Conservation (phyloP, 2,797 vertebrate genomes). For the Sebastiscus albofasciatus region DNA sequence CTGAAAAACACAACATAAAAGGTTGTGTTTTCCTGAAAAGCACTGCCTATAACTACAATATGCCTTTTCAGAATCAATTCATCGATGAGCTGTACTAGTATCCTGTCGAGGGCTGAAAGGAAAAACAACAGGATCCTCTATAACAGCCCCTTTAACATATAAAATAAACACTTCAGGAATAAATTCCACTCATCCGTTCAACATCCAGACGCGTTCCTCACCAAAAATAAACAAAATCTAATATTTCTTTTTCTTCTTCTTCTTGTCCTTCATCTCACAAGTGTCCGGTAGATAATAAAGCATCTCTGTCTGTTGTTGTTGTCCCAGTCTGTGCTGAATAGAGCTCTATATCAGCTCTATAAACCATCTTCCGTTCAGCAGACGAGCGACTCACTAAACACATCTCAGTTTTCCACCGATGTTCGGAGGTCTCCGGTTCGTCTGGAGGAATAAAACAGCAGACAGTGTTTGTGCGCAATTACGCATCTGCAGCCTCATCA, state of each 20-base stretch:
- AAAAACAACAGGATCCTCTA: conserved; percentile 15
- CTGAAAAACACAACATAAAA: background rate
- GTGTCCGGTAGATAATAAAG: conserved; percentile 21
- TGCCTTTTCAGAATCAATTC: conserved; percentile 58
- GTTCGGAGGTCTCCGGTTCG: conserved; percentile 43
- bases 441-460: conserved; percentile 23
- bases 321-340: background rate
- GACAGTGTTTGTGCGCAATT: conserved; percentile 23
- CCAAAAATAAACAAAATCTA: conserved; percentile 19
- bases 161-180: background rate
- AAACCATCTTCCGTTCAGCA: conserved; percentile 38
- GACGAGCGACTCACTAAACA: conserved; percentile 30
- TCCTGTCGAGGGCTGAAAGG: conserved; percentile 3
- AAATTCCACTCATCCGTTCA: conserved; percentile 24
- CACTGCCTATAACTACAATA: background rate
- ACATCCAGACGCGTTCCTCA: conserved; percentile 31
- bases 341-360: background rate
- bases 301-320: background rate
- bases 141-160: background rate
- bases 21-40: background rate
- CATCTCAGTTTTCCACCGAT: conserved; percentile 50
- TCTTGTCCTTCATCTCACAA: conserved; percentile 71
- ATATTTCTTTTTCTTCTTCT: conserved; percentile 56
- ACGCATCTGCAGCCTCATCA: conserved; percentile 26
- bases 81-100: background rate